Conservation (phyloP, 2,797 vertebrate genomes). For the Esox lucius region DNA sequence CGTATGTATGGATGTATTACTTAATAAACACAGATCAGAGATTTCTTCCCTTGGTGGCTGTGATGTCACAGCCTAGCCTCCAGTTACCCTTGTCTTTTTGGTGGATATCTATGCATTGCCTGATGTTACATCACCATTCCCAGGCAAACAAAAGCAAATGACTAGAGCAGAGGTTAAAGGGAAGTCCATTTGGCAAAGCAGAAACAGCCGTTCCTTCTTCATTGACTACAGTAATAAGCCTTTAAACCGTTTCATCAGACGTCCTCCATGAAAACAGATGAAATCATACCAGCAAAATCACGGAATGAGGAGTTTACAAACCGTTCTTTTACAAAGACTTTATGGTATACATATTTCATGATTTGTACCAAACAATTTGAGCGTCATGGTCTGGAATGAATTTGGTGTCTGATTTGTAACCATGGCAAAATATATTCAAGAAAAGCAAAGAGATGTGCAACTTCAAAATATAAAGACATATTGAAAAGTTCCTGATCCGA, state of each 20-base stretch:
- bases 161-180: constrained; percentile 8
- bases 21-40: neutral
- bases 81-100: neutral
- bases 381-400: neutral
- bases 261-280: neutral
- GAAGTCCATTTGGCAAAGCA: neutral
- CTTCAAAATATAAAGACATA: neutral
- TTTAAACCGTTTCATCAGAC: neutral
- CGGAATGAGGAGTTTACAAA: neutral
- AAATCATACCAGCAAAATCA: neutral
- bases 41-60: neutral
- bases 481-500: neutral
- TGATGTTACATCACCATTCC: neutral
- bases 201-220: neutral
- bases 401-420: neutral
- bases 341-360: neutral
- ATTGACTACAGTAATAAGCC: neutral
- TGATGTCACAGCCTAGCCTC: neutral
- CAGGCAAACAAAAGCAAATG: neutral
- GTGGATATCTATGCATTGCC: neutral
- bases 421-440: neutral
- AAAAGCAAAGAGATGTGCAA: neutral
- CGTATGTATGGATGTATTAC: neutral
- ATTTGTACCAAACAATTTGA: neutral
- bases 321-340: neutral